A percentile compares a stretch with the other conserved stretches of the same genome.
These are phyloP conservation scores for Thamnophis elegans DNA, from an alignment of 2,797 vertebrate species.

Conservation along the genomic window DNA sequence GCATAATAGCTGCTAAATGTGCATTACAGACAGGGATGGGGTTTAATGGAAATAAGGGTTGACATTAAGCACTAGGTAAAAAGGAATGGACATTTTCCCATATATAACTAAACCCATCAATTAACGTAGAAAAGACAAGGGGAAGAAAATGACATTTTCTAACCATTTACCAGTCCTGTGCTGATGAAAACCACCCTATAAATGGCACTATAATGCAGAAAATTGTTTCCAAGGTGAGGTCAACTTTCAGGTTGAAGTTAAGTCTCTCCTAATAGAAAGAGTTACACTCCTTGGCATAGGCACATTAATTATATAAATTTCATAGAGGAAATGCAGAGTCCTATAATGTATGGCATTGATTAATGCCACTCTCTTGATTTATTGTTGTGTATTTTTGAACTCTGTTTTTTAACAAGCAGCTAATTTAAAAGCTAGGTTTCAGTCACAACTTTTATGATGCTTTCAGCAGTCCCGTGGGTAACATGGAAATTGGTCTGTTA, in stretches of 20 bases:
- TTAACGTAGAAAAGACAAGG: conserved; percentile 22
- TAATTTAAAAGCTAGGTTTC: conserved; percentile 59
- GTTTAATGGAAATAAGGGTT: conserved; percentile 15
- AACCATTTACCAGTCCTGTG: conserved; percentile 11
- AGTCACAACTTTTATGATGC: conserved; percentile 38
- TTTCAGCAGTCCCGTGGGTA: conserved; percentile 38
- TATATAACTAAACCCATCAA: conserved; percentile 44
- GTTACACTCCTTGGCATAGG: conserved; percentile 44
- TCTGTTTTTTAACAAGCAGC: conserved; percentile 52
- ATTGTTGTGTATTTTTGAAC: conserved; percentile 46
- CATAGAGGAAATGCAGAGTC: conserved; percentile 53
- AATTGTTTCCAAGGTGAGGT: conserved; percentile 38
- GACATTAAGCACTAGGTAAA: conserved; percentile 17
- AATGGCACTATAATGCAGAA: conserved; percentile 33
- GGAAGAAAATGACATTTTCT: conserved; percentile 19
- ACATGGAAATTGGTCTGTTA: conserved; percentile 48
- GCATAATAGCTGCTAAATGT: conserved; percentile 12
- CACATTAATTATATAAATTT: conserved; percentile 56
- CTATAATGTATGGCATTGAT: conserved; percentile 45
- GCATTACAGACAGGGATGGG: conserved; percentile 28
- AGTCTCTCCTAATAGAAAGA: conserved; percentile 28
- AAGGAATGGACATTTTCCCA: background rate
- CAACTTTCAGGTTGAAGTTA: conserved; percentile 12
- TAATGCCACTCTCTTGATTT: conserved; percentile 50
- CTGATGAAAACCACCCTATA: conserved; percentile 35